Conservation (phyloP, 2,888 invertebrate species). For the Limnephilus rhombicus region DNA sequence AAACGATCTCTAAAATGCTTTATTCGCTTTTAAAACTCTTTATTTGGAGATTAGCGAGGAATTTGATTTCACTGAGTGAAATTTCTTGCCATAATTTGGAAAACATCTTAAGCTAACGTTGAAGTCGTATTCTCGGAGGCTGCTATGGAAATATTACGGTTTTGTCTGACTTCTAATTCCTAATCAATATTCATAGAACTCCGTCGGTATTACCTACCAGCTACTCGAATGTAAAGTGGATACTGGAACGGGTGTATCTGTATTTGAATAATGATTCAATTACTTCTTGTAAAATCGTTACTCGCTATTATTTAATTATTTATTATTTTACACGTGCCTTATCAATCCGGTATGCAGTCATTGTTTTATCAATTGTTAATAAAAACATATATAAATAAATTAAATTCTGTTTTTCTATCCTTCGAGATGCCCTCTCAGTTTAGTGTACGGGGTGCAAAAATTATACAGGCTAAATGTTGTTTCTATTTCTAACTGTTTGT, state of each 20-base stretch:
- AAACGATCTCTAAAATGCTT: not conserved
- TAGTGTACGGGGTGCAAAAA: too few relatives aligned
- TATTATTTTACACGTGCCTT: not conserved
- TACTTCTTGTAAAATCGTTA: slow-evolving; percentile 4
- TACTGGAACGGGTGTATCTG: not conserved
- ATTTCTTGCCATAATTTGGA: not conserved
- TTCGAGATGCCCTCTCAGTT: too few relatives aligned
- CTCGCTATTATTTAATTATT: not conserved
- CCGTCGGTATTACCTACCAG: not conserved
- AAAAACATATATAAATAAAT: not conserved
- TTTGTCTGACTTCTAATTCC: not conserved
- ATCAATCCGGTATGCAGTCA: not conserved
- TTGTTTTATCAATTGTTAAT: not conserved
- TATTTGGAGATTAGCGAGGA: not conserved
- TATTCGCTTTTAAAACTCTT: not conserved
- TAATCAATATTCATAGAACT: slow-evolving; percentile 36
- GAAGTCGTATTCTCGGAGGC: not conserved
- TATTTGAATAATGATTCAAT: slow-evolving; percentile 35
- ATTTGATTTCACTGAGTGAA: not conserved
- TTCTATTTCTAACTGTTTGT: not conserved
- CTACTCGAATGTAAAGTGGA: not conserved
- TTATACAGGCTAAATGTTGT: not conserved
- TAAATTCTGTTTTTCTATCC: not conserved
- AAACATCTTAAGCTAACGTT: slow-evolving; percentile 7
- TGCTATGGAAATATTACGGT: not conserved